Evolutionary conservation across 2,797 vertebrate genomes (phyloP).

Genomic region (Eulemur coronatus): DNA sequence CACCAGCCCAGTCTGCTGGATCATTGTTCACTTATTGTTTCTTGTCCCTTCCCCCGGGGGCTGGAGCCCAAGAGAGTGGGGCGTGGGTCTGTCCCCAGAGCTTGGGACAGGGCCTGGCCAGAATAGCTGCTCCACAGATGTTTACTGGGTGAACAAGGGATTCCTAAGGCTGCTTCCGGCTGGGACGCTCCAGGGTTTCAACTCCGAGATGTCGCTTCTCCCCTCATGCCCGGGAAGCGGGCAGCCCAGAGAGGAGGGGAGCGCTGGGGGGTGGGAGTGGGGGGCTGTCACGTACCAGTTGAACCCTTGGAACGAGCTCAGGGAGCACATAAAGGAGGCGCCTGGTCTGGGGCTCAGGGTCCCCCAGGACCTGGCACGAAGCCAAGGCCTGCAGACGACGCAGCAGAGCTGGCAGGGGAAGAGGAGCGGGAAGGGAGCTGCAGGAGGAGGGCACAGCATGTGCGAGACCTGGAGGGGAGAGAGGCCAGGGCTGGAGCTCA

Average conservation of each 20-base stretch:
- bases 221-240: too few relatives aligned
- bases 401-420: neutral
- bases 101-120: neutral
- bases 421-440: rapidly evolving
- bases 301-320: neutral
- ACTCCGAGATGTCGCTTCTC: neutral
- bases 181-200: neutral
- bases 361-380: neutral
- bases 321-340: neutral
- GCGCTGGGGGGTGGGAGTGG: too few relatives aligned
- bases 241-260: rapidly evolving
- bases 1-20: rapidly evolving
- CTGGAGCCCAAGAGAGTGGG: rapidly evolving
- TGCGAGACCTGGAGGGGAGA: neutral
- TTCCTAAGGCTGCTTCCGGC: neutral
- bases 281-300: too few relatives aligned
- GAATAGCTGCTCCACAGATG: neutral
- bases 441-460: rapidly evolving
- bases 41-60: neutral
- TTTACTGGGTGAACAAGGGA: neutral
- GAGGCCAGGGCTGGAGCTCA: rapidly evolving
- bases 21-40: neutral
- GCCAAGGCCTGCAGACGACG: neutral
- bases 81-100: neutral
- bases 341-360: neutral